Base-by-base conservation (phyloP, 2,888 invertebrate species). In the Dolichopus griseipennis region DNA sequence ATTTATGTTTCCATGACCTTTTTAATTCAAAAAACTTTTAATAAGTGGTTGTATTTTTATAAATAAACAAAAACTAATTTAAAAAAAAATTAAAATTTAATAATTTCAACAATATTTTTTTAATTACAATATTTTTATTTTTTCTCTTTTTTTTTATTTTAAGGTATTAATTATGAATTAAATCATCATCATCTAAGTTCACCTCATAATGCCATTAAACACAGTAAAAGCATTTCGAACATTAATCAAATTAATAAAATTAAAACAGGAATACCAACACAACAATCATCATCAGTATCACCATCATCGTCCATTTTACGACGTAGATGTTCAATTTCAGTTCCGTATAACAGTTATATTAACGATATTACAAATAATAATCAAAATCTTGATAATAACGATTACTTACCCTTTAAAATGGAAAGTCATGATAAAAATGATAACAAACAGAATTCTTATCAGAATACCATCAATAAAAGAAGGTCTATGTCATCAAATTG, bases 141-240 rank as follows among this genome's bases (percentile, higher is more conserved):
- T 52, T 52, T 18, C 18, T 52, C 9, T 52, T 52, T 52, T 43
- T 43, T 18, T 52, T 52, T 52, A 12, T 52, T 52, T 52, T 18
- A 52, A 52, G 52, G 70, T 52, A 69, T 71, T n/a, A 68, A 71
- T 69, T 71, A 67, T 66, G 68, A 68, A 67, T 65, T 70, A 68
- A 67, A 64, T 18, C 65, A 65, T 37, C 65, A 65, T 34, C 43
- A 64, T 43, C 15, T 18, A 21, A 65, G 41, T 41, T n/a, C 52
- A 52, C 52, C 52, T 52, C n/a, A 52, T n/a, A 7, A 34, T n/a
- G 22, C n/a, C 33, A 64, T 9, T 41, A 65, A 37, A 20, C 10
- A 65, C 10, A 41, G 33, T 64, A 64, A 27, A 18, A 33, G 10
- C 5, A 65, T 21, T 20, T 9, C 41, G 20, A 65, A 12, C 18